Base-by-base conservation (phyloP, 2,797 vertebrate species). In the Hypotaenidia philippensis region DNA sequence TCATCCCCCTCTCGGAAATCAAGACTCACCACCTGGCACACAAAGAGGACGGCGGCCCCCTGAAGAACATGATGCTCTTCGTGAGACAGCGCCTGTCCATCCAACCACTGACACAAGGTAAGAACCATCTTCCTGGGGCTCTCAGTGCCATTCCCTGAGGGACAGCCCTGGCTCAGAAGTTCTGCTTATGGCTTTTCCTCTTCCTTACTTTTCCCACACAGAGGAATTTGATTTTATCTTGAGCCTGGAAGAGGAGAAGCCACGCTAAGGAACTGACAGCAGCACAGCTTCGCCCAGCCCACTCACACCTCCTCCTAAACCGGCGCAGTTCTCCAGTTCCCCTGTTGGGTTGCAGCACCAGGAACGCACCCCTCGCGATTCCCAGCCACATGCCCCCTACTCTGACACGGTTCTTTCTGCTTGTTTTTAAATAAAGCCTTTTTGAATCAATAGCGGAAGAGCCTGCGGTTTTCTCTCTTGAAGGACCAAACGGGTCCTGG, bases 161-260 rank as follows among this genome's bases (percentile, higher is more conserved):
- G 38, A 21, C 53, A 84, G 55, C 63, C 52, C 75, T 65, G 21
- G 3, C 36, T 27, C 52, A 2, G 2, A 34, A 44, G 47, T 66
- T 36, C 82, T 83, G 38, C 50, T 87, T 31, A 69, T 0, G 5
- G 16, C 25, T 18, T 44, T 84, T 63, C 80, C 36, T 19, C 44
- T 97, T 68, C 77, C 55, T 83, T 89, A 49, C 32, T 87, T 96
- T 81, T 94, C 91, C 81, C 75, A 97, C 16, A 3, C 98, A 99
- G 99, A 99, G 94, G 98, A 99, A 96, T 99, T 99, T 98, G 98
- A 99, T 70, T 99, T 99, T 95, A 95, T 99, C 89, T 95, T 99
- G 97, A 98, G 98, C 94, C 97, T 99, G 97, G 99, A 99, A 97
- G 98, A 99, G 59, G 90, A 98, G 93, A 97, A 99, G 61, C 97